Evolutionary conservation across 2,888 invertebrate species (phyloP).

Genomic region (Icerya purchasi): DNA sequence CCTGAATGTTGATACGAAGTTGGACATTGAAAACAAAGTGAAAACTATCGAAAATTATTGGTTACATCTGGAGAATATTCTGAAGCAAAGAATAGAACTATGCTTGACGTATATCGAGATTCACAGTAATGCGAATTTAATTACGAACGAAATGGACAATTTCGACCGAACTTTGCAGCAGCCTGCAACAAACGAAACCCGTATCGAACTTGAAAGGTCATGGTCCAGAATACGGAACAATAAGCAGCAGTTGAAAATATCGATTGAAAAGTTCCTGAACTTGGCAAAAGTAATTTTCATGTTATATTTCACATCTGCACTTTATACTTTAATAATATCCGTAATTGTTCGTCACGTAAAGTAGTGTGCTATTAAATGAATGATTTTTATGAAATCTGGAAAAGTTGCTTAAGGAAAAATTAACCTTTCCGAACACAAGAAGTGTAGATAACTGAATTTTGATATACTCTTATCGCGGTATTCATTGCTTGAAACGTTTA

Average conservation of each 20-base stretch:
- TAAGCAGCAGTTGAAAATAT: slow-evolving; percentile 41
- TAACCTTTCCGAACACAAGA: too few relatives aligned
- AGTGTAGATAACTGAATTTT: too few relatives aligned
- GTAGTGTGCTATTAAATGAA: too few relatives aligned
- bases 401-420: too few relatives aligned
- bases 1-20: slow-evolving; percentile 39
- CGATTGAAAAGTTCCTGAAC: slow-evolving; percentile 42
- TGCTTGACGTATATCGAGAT: slow-evolving; percentile 46
- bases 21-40: slow-evolving; percentile 39
- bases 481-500: too few relatives aligned
- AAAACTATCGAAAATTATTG: slow-evolving; percentile 39
- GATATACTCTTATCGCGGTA: too few relatives aligned
- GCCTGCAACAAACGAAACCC: slow-evolving; percentile 30
- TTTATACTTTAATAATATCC: too few relatives aligned
- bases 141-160: slow-evolving; percentile 40
- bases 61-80: slow-evolving; percentile 35
- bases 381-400: too few relatives aligned
- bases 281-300: slow-evolving; percentile 35
- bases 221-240: slow-evolving; percentile 41
- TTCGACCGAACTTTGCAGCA: slow-evolving; percentile 28
- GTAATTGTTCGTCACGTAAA: too few relatives aligned
- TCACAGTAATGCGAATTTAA: slow-evolving; percentile 41
- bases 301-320: too few relatives aligned
- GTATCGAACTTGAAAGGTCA: slow-evolving; percentile 36
- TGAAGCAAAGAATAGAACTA: slow-evolving; percentile 41